Percentiles rank a stretch among this genome's conserved stretches.
These are phyloP conservation scores for Incurvaria masculella DNA, from an alignment of 2,888 invertebrate species.

Conservation along the genomic window DNA sequence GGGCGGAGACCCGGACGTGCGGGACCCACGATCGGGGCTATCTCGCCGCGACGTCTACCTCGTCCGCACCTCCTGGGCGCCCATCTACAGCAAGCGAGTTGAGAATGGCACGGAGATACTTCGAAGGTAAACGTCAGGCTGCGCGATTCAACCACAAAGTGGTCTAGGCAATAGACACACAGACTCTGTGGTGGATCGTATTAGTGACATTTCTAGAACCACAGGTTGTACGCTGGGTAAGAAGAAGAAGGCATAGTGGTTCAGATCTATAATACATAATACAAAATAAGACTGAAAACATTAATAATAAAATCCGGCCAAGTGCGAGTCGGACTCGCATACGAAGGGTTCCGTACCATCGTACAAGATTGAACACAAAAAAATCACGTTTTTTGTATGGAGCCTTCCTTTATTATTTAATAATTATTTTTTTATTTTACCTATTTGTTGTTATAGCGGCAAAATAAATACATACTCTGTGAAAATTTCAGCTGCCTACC, in stretches of 20 bases:
- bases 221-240: neutral
- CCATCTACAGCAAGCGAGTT: constrained; percentile 17
- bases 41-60: constrained; percentile 11
- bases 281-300: constrained; percentile 5
- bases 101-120: constrained; percentile 39
- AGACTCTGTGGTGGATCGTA: constrained; percentile 1
- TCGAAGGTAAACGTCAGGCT: constrained; percentile 28
- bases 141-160: constrained; percentile 1
- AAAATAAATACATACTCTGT: too few relatives aligned
- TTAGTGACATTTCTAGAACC: constrained; percentile 5
- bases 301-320: too few relatives aligned
- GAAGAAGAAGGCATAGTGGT: neutral
- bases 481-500: too few relatives aligned
- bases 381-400: too few relatives aligned
- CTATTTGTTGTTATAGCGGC: too few relatives aligned
- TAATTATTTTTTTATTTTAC: too few relatives aligned
- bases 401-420: too few relatives aligned
- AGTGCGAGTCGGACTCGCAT: too few relatives aligned
- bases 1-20: constrained; percentile 11
- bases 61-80: constrained; percentile 13
- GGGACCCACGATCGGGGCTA: constrained; percentile 11
- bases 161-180: constrained; percentile 8
- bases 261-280: neutral
- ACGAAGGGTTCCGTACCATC: too few relatives aligned
- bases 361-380: too few relatives aligned